Evolutionary conservation across 2,113 vertebrate genomes (phyloP).

Genomic region (Oxyruncus cristatus): DNA sequence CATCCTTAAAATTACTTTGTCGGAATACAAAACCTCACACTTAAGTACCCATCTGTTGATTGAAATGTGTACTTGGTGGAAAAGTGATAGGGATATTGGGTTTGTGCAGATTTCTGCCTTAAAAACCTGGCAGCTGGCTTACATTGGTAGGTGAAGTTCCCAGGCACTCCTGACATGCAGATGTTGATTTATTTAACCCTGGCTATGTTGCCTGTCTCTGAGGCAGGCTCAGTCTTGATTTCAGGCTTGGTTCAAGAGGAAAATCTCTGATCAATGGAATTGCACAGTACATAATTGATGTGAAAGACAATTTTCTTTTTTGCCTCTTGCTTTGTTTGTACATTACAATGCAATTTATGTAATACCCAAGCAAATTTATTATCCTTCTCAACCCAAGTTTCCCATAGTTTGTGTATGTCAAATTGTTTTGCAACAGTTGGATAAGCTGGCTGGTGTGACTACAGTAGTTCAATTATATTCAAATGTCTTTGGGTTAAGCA

Average conservation of each 20-base stretch:
- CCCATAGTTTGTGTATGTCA: constrained; percentile 27
- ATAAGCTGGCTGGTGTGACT: not conserved
- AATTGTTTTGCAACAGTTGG: constrained; percentile 9
- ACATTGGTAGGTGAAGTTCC: not conserved
- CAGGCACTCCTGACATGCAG: not conserved
- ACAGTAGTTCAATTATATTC: not conserved
- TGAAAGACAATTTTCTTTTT: not conserved
- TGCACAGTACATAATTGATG: rapidly evolving
- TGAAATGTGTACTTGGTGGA: not conserved
- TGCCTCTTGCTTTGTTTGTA: not conserved
- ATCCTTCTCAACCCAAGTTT: not conserved
- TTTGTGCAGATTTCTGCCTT: not conserved
- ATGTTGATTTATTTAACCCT: not conserved
- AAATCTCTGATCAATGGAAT: not conserved
- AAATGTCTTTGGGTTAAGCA: not conserved
- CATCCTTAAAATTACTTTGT: not conserved
- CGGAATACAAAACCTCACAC: not conserved
- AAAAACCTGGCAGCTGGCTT: not conserved
- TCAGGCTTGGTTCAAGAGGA: rapidly evolving
- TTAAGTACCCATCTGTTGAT: not conserved
- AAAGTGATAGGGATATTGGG: not conserved
- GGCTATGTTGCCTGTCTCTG: not conserved
- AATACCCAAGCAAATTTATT: not conserved
- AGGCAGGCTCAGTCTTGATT: not conserved
- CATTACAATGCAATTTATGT: not conserved